A percentile compares a stretch with the other conserved stretches of the same genome.
phyloP scores from a whole-genome alignment of 2,113 vertebrate species.

The Formicarius rufipectus region DNA sequence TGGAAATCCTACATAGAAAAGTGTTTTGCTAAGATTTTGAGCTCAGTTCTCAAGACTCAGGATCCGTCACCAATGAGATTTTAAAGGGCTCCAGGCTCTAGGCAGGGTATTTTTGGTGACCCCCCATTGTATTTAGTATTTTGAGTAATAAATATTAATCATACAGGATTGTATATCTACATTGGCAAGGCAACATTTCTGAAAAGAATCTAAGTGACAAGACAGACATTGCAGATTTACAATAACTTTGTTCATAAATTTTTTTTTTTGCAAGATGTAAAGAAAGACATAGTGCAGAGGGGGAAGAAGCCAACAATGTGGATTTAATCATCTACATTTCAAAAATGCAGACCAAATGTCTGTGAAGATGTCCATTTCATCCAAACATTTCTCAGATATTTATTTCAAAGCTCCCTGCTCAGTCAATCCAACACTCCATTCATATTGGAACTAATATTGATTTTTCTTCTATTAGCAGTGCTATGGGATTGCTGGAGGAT shows the following conservation, averaged over 20 bases:
- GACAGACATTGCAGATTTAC: conserved; percentile 67
- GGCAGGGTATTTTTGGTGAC: conserved; percentile 18
- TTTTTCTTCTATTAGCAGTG: conserved; percentile 45
- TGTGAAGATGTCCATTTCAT: conserved; percentile 71
- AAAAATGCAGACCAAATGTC: conserved; percentile 77
- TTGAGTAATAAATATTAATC: conserved; percentile 59
- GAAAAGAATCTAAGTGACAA: conserved; percentile 65
- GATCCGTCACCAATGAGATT: conserved; percentile 18
- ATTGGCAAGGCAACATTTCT: conserved; percentile 40
- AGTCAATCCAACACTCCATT: conserved; percentile 59
- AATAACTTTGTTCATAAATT: conserved; percentile 72
- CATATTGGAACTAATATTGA: conserved; percentile 46
- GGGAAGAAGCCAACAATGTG: conserved; percentile 71
- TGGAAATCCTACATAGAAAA: conserved; percentile 16
- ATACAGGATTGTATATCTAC: conserved; percentile 26
- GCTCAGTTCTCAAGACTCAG: background rate
- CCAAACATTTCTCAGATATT: conserved; percentile 74
- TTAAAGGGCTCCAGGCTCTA: conserved; percentile 42
- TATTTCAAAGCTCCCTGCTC: conserved; percentile 68
- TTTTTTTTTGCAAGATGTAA: conserved; percentile 69
- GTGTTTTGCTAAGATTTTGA: conserved; percentile 21
- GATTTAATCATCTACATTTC: conserved; percentile 70
- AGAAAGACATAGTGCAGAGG: conserved; percentile 65
- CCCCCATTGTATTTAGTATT: conserved; percentile 55
- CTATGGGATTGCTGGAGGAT: background rate